A percentile compares a stretch with the other conserved stretches of the same genome.
These are phyloP conservation scores for Carpatolechia fugitivella DNA, from an alignment of 2,888 invertebrate genomes.

Conservation along the genomic window DNA sequence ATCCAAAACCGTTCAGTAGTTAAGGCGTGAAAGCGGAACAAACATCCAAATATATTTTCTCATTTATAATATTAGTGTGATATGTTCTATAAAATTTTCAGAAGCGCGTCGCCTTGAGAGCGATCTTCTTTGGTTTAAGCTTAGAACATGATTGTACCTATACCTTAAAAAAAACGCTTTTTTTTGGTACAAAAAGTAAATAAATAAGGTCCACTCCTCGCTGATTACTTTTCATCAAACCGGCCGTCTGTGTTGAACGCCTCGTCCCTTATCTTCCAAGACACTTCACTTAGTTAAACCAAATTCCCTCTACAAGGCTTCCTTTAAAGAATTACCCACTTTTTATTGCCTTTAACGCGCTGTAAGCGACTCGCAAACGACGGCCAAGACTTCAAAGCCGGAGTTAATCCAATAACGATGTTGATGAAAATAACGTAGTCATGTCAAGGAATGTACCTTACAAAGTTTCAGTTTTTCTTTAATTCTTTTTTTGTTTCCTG, in stretches of 20 bases:
- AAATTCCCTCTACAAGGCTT: slow-evolving; percentile 55
- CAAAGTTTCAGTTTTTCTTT: too few species aligned
- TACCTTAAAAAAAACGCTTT: too few species aligned
- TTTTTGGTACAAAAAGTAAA: neutral
- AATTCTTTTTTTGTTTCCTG: too few species aligned
- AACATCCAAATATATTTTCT: too few species aligned
- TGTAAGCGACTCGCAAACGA: slow-evolving; percentile 51
- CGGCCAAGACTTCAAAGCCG: slow-evolving; percentile 64
- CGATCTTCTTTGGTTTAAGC: too few species aligned
- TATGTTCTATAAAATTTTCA: too few species aligned
- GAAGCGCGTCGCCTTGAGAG: too few species aligned
- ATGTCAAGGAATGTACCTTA: neutral
- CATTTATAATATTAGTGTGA: too few species aligned
- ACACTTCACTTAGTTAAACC: slow-evolving; percentile 48
- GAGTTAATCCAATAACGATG: slow-evolving; percentile 72
- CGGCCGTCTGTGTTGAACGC: neutral
- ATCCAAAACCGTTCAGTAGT: too few species aligned
- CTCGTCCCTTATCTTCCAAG: slow-evolving; percentile 13
- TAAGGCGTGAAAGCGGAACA: too few species aligned
- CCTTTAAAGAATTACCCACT: slow-evolving; percentile 64
- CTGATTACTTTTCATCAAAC: slow-evolving; percentile 10
- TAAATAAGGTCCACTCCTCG: slow-evolving; percentile 3
- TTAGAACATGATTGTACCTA: too few species aligned
- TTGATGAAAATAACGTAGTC: slow-evolving; percentile 24
- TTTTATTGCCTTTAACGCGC: slow-evolving; percentile 65